Evolutionary conservation across 2,888 invertebrate species (phyloP).

Genomic region (Catocala nupta): DNA sequence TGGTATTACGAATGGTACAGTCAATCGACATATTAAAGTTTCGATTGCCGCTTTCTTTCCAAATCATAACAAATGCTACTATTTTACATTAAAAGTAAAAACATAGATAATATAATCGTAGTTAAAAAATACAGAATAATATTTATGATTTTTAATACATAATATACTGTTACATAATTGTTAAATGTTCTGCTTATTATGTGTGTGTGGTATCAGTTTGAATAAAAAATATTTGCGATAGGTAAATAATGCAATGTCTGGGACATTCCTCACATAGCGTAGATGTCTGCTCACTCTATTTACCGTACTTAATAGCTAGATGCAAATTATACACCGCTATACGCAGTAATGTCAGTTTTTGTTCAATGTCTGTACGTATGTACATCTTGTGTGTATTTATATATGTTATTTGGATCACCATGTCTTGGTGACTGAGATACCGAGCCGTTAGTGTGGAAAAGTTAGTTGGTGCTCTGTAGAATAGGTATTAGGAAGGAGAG

Average conservation of each 20-base stretch:
- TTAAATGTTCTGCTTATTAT: too few species aligned
- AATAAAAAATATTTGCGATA: neutral
- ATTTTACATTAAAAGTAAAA: too few species aligned
- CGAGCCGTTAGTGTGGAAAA: conserved; percentile 31
- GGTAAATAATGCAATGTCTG: neutral
- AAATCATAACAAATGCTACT: too few species aligned
- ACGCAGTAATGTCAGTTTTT: conserved; percentile 47
- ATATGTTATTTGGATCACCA: conserved; percentile 47
- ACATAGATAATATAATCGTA: too few species aligned
- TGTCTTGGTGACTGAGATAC: conserved; percentile 29
- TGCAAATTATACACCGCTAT: conserved; percentile 48
- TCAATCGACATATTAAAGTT: too few species aligned
- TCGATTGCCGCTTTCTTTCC: too few species aligned
- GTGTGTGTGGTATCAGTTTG: too few species aligned
- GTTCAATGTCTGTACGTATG: conserved; percentile 14
- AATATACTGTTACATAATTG: too few species aligned
- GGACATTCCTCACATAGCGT: conserved; percentile 3
- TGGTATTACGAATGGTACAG: too few species aligned
- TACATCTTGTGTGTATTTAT: conserved; percentile 29
- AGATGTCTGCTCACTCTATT: conserved; percentile 13
- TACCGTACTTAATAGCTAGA: conserved; percentile 38
- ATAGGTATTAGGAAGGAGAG: neutral
- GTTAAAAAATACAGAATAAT: too few species aligned
- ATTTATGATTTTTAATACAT: too few species aligned
- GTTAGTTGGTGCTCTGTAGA: conserved; percentile 32